Base-by-base conservation (phyloP, 2,113 vertebrate species). In the Blennius ocellaris region DNA sequence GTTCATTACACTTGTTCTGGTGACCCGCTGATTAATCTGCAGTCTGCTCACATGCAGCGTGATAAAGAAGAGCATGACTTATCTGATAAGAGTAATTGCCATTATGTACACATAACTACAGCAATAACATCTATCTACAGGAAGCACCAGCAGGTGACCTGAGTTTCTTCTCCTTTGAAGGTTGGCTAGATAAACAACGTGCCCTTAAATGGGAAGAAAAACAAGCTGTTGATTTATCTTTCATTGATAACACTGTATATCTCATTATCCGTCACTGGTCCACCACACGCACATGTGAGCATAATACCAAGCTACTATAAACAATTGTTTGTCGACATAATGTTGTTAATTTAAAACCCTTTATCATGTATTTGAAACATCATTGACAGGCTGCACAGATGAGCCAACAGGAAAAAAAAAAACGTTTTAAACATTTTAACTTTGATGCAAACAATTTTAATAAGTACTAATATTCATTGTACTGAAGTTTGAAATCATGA, bases 41-140 rank as follows among this genome's bases (percentile, higher is more conserved):
- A 62, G 5, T 15, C 45, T 57, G 36, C 8, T 58, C 15, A 36
- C 59, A 41, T 55, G 39, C 14, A n/a, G 50, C 11, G 8, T 12
- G 36, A 71, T 44, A 70, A n/a, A 48, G 21, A 17, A 15, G 30
- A 0, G 0, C 5, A 12, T 51, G 12, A 11, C 5, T 10, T 14
- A n/a, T 49, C 6, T 62, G 43, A 69, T 61, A 76, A 68, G 39
- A 8, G 8, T 57, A 62, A 59, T 59, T 58, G 14, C 40, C 11
- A 2, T 68, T 39, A n/a, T 10, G 8, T 43, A 5, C 8, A 0
- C 14, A 14, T 51, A 3, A 11, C 15, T 11, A 44, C 30, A 36
- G 48, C 39, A 56, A 1, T 45, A 12, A 51, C 21, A 0, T 3
- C 3, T 41, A 16, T 53, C 17, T 8, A 43, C 14, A 15, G 43